A percentile compares a stretch with the other conserved stretches of the same genome.
Evolutionary conservation across 1,140 invertebrate species (phyloP).

Genomic region (Bombus picipes): DNA sequence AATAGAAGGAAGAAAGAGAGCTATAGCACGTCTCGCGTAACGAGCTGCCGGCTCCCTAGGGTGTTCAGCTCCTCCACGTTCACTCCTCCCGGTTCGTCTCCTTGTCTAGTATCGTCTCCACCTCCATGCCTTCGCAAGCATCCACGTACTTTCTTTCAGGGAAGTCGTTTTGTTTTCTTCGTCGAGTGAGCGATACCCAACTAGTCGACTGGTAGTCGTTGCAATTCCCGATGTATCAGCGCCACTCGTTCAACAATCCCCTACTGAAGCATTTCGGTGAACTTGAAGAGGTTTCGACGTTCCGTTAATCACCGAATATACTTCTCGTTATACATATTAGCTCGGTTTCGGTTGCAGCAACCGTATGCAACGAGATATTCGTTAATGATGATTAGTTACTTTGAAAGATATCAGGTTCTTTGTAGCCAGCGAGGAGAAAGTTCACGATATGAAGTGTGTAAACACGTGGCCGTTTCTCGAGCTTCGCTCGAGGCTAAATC

Average conservation of each 20-base stretch:
- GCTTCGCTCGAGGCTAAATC: slow-evolving; percentile 20
- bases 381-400: background rate
- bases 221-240: slow-evolving; percentile 48
- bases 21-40: slow-evolving; percentile 79
- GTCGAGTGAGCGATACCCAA: slow-evolving; percentile 67
- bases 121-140: slow-evolving; percentile 51
- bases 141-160: slow-evolving; percentile 60
- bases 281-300: background rate
- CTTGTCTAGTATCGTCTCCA: slow-evolving; percentile 58
- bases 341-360: background rate
- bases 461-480: slow-evolving; percentile 9
- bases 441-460: background rate
- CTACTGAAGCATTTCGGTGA: background rate
- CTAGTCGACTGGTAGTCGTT: slow-evolving; percentile 51
- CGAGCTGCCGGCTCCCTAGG: slow-evolving; percentile 80
- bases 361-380: background rate
- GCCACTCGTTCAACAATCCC: slow-evolving; percentile 33
- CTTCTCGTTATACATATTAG: background rate
- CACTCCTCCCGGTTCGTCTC: slow-evolving; percentile 59
- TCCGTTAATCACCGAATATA: background rate
- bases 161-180: slow-evolving; percentile 74
- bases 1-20: slow-evolving; percentile 72
- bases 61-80: slow-evolving; percentile 75
- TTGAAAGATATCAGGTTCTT: background rate
- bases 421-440: background rate